Conservation (phyloP, 2,113 vertebrate genomes). For the Nettapus auritus region DNA sequence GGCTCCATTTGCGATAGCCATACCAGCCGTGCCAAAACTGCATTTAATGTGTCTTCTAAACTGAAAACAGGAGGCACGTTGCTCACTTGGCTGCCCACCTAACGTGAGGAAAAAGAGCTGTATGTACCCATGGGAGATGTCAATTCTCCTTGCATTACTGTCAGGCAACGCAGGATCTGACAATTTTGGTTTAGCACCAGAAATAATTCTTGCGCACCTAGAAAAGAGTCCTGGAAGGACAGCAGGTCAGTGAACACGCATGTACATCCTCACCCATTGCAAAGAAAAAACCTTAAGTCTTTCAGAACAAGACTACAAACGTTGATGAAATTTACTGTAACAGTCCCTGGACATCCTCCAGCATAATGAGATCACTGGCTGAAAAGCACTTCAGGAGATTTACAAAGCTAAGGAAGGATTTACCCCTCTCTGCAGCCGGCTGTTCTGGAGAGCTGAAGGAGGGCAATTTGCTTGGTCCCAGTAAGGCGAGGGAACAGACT, state of each 20-base stretch:
- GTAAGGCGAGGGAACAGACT: not conserved
- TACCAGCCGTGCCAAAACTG: not conserved
- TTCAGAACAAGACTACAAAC: not conserved
- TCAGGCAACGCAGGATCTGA: not conserved
- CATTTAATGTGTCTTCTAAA: not conserved
- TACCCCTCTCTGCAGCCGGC: not conserved
- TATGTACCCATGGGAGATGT: not conserved
- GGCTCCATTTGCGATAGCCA: not conserved
- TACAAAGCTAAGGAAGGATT: not conserved
- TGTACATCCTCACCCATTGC: rapidly evolving
- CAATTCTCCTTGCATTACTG: not conserved
- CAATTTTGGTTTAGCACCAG: not conserved
- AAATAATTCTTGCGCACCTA: not conserved
- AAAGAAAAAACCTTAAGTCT: rapidly evolving
- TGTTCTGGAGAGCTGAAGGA: not conserved
- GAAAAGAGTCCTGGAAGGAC: not conserved
- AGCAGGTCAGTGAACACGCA: rapidly evolving
- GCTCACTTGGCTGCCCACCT: slow-evolving; percentile 21
- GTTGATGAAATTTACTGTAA: not conserved
- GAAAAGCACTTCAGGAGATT: not conserved
- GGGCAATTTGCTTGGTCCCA: not conserved
- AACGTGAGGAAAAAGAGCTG: not conserved
- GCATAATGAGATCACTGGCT: not conserved
- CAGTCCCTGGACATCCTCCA: not conserved
- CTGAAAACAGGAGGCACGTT: slow-evolving; percentile 29